Conservation (phyloP, 2,113 vertebrate genomes). For the Empidonax traillii region DNA sequence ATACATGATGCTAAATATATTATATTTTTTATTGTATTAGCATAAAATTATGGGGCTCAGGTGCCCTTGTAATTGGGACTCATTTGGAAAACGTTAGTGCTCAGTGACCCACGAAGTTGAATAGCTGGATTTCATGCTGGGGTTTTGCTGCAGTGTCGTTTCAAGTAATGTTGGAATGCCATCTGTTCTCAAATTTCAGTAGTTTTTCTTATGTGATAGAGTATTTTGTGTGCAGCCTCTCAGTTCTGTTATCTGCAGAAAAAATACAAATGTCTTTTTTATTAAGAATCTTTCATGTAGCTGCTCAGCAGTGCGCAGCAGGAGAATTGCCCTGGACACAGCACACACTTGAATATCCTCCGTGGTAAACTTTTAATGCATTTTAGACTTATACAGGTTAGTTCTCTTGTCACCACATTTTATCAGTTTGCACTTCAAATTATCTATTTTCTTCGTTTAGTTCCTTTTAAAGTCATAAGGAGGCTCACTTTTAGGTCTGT, state of each 20-base stretch:
- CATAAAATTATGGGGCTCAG: neutral
- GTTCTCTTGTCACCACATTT: neutral
- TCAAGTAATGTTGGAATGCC: neutral
- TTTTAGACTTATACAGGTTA: neutral
- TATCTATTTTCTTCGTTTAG: neutral
- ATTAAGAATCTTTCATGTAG: neutral
- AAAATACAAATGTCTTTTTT: neutral
- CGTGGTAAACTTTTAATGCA: neutral
- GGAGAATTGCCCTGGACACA: neutral
- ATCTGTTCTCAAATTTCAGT: neutral
- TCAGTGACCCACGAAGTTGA: neutral
- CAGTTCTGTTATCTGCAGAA: neutral
- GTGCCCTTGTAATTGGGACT: conserved; percentile 24
- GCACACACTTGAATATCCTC: neutral
- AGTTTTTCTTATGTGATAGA: neutral
- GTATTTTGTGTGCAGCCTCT: neutral
- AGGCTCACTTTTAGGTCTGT: fast-evolving
- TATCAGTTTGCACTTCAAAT: neutral
- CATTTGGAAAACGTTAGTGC: neutral
- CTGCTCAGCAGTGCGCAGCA: neutral
- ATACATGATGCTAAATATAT: neutral
- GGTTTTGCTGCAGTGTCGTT: neutral
- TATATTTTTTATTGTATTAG: neutral
- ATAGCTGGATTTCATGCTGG: neutral
- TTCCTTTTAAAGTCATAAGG: neutral